Conservation (phyloP, 2,113 vertebrate species). For the Pseudonaja textilis region DNA sequence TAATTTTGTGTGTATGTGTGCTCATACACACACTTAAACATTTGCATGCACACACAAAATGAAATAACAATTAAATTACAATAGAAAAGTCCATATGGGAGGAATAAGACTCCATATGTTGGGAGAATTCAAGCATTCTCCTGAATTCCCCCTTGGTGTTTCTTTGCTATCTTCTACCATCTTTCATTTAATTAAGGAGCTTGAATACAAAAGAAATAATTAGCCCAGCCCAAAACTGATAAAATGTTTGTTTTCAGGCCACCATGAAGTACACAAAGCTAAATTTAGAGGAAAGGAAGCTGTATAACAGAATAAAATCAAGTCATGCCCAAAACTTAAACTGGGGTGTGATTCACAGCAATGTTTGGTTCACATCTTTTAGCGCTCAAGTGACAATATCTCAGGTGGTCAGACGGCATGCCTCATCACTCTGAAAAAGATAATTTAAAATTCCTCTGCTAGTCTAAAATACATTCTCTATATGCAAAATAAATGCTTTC, state of each 20-base stretch:
- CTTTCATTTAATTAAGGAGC: conserved; percentile 63
- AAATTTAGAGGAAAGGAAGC: conserved; percentile 4
- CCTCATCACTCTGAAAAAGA: not conserved
- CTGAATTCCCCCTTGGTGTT: conserved; percentile 10
- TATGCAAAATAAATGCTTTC: not conserved
- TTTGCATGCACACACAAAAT: not conserved
- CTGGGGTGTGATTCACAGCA: not conserved
- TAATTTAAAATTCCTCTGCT: not conserved
- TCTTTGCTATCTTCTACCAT: conserved; percentile 47
- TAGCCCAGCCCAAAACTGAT: conserved; percentile 42
- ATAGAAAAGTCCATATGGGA: not conserved
- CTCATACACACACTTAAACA: no score
- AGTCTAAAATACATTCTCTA: not conserved
- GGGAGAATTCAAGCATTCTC: conserved; percentile 44
- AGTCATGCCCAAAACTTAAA: conserved; percentile 1
- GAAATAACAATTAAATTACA: not conserved
- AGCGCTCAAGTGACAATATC: not conserved
- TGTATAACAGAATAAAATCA: conserved; percentile 30
- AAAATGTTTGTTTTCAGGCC: conserved; percentile 54
- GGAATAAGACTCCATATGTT: conserved; percentile 25
- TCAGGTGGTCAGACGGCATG: not conserved
- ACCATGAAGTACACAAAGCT: conserved; percentile 24
- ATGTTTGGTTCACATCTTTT: not conserved
- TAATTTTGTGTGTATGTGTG: not conserved
- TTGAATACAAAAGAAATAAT: conserved; percentile 59